Percentiles rank a stretch among this genome's conserved stretches.
phyloP scores from a whole-genome alignment of 1,140 invertebrate genomes.

The Chrysomallon squamiferum region DNA sequence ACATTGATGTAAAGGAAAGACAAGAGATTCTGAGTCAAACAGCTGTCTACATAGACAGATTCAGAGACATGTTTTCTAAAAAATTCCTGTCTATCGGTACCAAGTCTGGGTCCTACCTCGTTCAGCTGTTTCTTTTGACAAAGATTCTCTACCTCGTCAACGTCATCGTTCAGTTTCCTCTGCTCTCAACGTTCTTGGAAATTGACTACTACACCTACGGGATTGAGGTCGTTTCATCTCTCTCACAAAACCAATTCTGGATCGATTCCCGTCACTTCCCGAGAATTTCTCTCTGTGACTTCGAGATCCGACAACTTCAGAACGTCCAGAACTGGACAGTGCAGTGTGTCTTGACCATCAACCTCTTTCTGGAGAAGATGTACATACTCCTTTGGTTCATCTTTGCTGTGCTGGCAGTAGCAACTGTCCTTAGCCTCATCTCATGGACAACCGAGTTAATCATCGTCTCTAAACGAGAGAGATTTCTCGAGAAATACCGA shows the following conservation, averaged over 20 bases:
- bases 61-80: conserved; percentile 22
- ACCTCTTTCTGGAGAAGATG: conserved; percentile 68
- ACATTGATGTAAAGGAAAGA: background rate
- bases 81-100: conserved; percentile 41
- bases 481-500: conserved; percentile 41
- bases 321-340: conserved; percentile 55
- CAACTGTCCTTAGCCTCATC: background rate
- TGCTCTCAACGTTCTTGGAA: conserved; percentile 45
- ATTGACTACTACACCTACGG: conserved; percentile 2
- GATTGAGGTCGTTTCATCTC: background rate
- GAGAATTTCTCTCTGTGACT: conserved; percentile 66
- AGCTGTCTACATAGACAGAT: background rate
- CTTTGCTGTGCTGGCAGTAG: background rate
- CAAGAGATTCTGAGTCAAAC: background rate
- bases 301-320: conserved; percentile 62
- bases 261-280: conserved; percentile 50
- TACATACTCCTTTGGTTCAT: conserved; percentile 55
- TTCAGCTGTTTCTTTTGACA: conserved; percentile 57
- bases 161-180: conserved; percentile 40
- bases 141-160: conserved; percentile 46
- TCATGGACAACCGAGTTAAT: conserved; percentile 35
- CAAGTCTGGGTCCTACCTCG: conserved; percentile 63
- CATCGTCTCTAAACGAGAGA: conserved; percentile 39
- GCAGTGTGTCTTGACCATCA: conserved; percentile 67
- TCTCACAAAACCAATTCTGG: conserved; percentile 5